Percentiles rank a stretch among this genome's conserved stretches.
These are phyloP conservation scores for Morbakka virulenta DNA, from an alignment of 30 jellyfish, hydroid and myxozoan species.

Conservation along the genomic window DNA sequence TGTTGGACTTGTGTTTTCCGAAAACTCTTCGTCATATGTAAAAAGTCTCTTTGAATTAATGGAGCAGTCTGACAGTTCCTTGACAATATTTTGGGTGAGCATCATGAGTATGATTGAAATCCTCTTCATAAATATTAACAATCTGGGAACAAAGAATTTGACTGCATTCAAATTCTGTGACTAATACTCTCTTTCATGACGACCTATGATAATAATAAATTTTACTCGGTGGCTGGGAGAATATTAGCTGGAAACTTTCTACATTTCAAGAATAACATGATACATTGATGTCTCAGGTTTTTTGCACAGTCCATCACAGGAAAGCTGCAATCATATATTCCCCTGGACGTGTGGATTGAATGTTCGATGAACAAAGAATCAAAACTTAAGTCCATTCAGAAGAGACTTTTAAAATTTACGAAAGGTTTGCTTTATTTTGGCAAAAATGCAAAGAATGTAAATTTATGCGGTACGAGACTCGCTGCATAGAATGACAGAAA, in stretches of 20 bases:
- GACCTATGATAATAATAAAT: background rate
- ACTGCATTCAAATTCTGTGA: conserved; percentile 21
- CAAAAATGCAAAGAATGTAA: conserved; percentile 13
- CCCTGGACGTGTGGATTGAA: conserved; percentile 23
- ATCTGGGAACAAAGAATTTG: conserved; percentile 29
- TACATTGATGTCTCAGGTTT: conserved; percentile 7
- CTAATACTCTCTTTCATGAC: conserved; percentile 32
- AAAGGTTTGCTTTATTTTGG: too few relatives aligned
- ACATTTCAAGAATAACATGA: conserved; percentile 9
- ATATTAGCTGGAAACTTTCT: background rate
- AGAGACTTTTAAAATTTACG: too few relatives aligned
- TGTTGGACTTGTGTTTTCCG: background rate
- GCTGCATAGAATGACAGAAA: conserved; percentile 25
- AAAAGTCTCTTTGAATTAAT: background rate
- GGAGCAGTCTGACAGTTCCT: background rate
- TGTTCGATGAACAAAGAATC: conserved; percentile 12
- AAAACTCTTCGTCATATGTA: background rate
- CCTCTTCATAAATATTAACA: background rate
- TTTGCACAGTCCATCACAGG: conserved; percentile 39
- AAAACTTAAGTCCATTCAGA: conserved; percentile 17
- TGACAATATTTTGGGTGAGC: background rate
- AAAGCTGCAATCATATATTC: conserved; percentile 7
- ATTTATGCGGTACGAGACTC: conserved; percentile 20
- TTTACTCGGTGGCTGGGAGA: background rate
- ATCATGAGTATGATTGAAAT: background rate